Conservation (phyloP, 2,888 invertebrate genomes). For the Schizotus pectinicornis region DNA sequence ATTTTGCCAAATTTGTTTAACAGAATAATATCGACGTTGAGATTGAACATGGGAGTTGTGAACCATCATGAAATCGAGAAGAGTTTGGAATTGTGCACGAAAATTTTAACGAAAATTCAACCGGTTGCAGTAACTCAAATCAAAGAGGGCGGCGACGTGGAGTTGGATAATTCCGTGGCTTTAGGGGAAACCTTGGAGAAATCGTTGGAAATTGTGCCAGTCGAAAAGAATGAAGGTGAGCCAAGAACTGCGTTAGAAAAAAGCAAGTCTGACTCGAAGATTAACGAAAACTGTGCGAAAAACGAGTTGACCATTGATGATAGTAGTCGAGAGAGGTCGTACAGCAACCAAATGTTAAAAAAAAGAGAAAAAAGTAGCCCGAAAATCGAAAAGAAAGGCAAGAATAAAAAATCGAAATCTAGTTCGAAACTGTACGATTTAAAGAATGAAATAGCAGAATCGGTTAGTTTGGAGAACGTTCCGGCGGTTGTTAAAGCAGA, state of each 20-base stretch:
- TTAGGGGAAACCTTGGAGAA: conserved; percentile 26
- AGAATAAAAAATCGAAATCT: conserved; percentile 67
- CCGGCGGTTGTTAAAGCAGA: conserved; percentile 11
- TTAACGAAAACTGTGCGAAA: conserved; percentile 59
- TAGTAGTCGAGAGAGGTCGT: conserved; percentile 53
- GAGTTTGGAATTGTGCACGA: conserved; percentile 72
- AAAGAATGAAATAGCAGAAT: conserved; percentile 49
- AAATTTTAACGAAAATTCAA: conserved; percentile 77
- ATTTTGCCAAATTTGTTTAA: conserved; percentile 79
- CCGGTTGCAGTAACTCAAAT: conserved; percentile 61
- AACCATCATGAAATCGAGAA: conserved; percentile 69
- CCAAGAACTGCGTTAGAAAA: conserved; percentile 61
- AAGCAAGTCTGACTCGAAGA: conserved; percentile 71
- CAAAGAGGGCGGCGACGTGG: conserved; percentile 37
- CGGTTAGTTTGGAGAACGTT: conserved; percentile 20
- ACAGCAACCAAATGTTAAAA: conserved; percentile 57
- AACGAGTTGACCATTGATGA: conserved; percentile 56
- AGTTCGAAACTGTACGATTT: conserved; percentile 64
- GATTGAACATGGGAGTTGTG: conserved; percentile 63
- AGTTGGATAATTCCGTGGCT: conserved; percentile 31
- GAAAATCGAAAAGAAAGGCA: conserved; percentile 63
- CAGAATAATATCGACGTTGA: conserved; percentile 68
- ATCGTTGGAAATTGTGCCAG: conserved; percentile 29
- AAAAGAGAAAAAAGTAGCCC: conserved; percentile 59
- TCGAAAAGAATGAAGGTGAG: conserved; percentile 33